A percentile compares a stretch with the other conserved stretches of the same genome.
Evolutionary conservation across 2,888 invertebrate genomes (phyloP).

Genomic region (Fragum fragum): DNA sequence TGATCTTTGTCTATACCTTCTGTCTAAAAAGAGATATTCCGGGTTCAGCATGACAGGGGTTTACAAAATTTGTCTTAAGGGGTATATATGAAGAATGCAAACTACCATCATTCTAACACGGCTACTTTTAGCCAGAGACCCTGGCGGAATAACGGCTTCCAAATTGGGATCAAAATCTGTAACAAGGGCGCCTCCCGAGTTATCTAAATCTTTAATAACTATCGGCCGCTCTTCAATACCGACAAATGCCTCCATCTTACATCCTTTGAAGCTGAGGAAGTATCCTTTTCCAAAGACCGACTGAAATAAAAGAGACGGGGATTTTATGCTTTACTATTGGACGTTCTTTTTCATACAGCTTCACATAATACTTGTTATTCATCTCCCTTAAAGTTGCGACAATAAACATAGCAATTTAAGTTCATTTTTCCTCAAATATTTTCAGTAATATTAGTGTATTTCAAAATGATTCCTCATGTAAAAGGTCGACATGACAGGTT

Average conservation of each 20-base stretch:
- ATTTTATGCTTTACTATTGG: too few relatives aligned
- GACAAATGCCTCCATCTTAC: slow-evolving; percentile 62
- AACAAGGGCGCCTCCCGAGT: slow-evolving; percentile 44
- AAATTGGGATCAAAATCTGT: slow-evolving; percentile 55
- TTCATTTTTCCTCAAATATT: too few relatives aligned
- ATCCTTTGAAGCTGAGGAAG: slow-evolving; percentile 61
- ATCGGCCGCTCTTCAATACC: slow-evolving; percentile 64
- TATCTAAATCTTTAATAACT: slow-evolving; percentile 50
- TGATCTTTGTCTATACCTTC: too few relatives aligned
- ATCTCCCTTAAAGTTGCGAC: too few relatives aligned
- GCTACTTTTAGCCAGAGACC: slow-evolving; percentile 35
- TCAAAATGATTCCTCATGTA: background rate
- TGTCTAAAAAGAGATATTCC: too few relatives aligned
- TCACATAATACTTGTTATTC: too few relatives aligned
- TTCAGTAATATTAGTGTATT: too few relatives aligned
- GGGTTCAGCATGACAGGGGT: too few relatives aligned
- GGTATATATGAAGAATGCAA: background rate
- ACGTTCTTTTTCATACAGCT: too few relatives aligned
- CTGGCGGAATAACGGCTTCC: slow-evolving; percentile 46
- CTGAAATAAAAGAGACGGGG: slow-evolving; percentile 43
- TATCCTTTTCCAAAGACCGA: slow-evolving; percentile 50
- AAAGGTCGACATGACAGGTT: background rate
- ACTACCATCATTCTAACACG: slow-evolving; percentile 64
- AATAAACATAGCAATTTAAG: too few relatives aligned
- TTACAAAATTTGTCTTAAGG: too few relatives aligned